A percentile compares a stretch with the other conserved stretches of the same genome.
Evolutionary conservation across 2,888 invertebrate species (phyloP).

Genomic region (Cephus rjabovi): DNA sequence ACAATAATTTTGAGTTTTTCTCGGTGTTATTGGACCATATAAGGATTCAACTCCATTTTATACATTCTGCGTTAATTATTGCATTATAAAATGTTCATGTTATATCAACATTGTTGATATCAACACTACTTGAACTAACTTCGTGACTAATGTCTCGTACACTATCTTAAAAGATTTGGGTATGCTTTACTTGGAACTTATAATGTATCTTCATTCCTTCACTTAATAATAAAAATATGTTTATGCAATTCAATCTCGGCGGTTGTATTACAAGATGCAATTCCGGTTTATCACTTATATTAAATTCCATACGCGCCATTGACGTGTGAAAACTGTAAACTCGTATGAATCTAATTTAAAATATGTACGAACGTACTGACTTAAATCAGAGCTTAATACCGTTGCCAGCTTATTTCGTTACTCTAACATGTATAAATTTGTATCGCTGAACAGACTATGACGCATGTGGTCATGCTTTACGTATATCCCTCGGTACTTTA

Average conservation of each 20-base stretch:
- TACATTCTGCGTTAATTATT: not conserved
- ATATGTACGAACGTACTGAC: not conserved
- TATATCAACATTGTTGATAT: not conserved
- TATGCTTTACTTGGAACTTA: not conserved
- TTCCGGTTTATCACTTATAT: not conserved
- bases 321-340: not conserved
- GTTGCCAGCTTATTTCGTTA: not conserved
- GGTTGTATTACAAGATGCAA: not conserved
- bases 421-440: not conserved
- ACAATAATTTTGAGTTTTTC: no score
- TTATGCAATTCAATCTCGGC: not conserved
- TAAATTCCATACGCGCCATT: not conserved
- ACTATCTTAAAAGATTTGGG: not conserved
- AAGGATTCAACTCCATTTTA: not conserved
- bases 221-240: not conserved
- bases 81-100: not conserved
- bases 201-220: not conserved
- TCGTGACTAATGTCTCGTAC: not conserved
- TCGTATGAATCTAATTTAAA: not conserved
- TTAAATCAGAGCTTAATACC: not conserved
- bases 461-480: not conserved
- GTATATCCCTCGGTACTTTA: not conserved
- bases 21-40: not conserved
- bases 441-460: not conserved
- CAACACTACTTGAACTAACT: not conserved